A percentile compares a stretch with the other conserved stretches of the same genome.
Evolutionary conservation across 2,113 vertebrate species (phyloP).

Genomic region (Gambusia holbrooki): DNA sequence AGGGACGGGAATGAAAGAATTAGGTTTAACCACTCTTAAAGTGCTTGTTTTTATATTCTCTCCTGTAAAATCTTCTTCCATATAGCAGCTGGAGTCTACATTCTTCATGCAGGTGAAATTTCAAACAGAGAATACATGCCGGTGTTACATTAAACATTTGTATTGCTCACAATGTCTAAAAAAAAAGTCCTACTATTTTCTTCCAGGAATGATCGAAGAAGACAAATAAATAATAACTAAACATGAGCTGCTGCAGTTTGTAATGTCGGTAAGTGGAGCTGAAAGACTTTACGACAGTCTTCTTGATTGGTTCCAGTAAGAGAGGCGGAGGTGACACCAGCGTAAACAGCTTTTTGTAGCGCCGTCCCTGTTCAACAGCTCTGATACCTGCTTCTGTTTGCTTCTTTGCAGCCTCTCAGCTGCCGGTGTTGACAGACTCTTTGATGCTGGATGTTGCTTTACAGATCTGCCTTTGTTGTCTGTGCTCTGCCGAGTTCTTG

Average conservation of each 20-base stretch:
- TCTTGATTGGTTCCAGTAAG: neutral
- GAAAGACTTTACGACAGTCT: constrained; percentile 2
- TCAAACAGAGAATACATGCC: neutral
- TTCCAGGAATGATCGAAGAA: neutral
- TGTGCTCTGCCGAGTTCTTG: constrained; percentile 31
- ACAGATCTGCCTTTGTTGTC: constrained; percentile 48
- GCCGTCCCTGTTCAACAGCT: constrained; percentile 9
- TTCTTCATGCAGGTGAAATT: neutral
- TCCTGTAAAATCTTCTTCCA: neutral
- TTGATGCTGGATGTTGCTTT: constrained; percentile 35
- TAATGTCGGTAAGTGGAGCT: neutral
- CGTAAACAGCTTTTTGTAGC: constrained; percentile 4
- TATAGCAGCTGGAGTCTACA: neutral
- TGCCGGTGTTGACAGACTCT: constrained; percentile 41
- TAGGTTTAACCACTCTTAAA: neutral
- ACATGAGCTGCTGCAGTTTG: neutral
- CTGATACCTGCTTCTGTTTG: constrained; percentile 25
- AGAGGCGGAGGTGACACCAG: constrained; percentile 8
- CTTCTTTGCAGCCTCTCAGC: constrained; percentile 17
- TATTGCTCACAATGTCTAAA: neutral
- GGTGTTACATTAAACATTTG: neutral
- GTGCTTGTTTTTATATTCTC: neutral
- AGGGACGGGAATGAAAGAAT: neutral
- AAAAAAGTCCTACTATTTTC: neutral
- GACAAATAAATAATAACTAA: neutral